Conservation (phyloP, 2,888 invertebrate genomes). For the Mellilla xanthometata region DNA sequence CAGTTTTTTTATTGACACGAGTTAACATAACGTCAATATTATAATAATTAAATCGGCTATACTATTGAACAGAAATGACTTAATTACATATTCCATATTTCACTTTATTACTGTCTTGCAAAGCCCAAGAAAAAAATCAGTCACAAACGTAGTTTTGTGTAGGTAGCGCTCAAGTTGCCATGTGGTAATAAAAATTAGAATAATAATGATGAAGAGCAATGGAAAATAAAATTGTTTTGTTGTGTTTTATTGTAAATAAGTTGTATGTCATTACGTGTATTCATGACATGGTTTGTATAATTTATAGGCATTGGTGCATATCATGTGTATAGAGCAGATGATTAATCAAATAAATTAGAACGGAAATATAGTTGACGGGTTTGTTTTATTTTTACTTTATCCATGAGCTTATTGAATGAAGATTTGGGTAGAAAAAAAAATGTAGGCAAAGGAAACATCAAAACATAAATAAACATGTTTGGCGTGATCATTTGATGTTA, state of each 20-base stretch:
- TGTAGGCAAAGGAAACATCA: too few species aligned
- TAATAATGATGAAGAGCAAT: slow-evolving; percentile 60
- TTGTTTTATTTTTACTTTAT: slow-evolving; percentile 53
- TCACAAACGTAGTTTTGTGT: slow-evolving; percentile 30
- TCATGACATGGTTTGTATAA: slow-evolving; percentile 74
- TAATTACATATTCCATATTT: too few species aligned
- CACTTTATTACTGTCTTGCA: too few species aligned
- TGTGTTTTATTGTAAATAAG: slow-evolving; percentile 61
- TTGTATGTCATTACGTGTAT: slow-evolving; percentile 58
- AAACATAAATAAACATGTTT: too few species aligned
- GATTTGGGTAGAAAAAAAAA: too few species aligned
- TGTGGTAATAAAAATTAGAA: slow-evolving; percentile 49
- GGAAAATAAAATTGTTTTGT: slow-evolving; percentile 49
- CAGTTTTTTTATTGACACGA: too few species aligned
- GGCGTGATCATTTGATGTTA: too few species aligned
- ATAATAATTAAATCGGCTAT: too few species aligned
- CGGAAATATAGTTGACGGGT: slow-evolving; percentile 63
- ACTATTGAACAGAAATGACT: too few species aligned
- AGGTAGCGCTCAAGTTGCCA: slow-evolving; percentile 56
- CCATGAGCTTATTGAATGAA: background rate
- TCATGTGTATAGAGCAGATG: slow-evolving; percentile 82
- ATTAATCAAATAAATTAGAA: slow-evolving; percentile 82
- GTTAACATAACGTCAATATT: too few species aligned
- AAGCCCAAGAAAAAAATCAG: background rate
- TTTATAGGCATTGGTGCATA: slow-evolving; percentile 83